Conservation (phyloP, 1,140 invertebrate genomes). For the Bombus fervidus region DNA sequence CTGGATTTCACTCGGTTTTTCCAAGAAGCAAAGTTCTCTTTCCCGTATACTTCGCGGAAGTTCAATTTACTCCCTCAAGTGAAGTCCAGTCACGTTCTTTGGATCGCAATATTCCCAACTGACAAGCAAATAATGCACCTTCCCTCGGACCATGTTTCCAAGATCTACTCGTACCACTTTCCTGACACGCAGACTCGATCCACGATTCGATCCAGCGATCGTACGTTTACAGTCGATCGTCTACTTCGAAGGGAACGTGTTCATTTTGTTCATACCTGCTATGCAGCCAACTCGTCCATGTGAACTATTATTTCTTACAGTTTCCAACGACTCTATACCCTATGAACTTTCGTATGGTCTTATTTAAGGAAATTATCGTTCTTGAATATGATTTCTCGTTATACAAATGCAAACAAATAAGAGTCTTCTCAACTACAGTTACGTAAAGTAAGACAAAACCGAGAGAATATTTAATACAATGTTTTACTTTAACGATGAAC, state of each 20-base stretch:
- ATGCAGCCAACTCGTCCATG: not conserved
- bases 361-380: not conserved
- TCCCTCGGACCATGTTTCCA: conserved; percentile 26
- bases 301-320: not conserved
- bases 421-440: too few species aligned
- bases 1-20: conserved; percentile 22
- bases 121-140: conserved; percentile 49
- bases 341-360: too few species aligned
- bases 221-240: conserved; percentile 30
- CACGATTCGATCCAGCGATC: conserved; percentile 32
- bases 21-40: not conserved
- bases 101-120: conserved; percentile 22
- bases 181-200: conserved; percentile 27
- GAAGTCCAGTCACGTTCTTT: conserved; percentile 38
- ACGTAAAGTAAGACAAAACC: too few species aligned
- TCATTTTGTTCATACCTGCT: conserved; percentile 3
- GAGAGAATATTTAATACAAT: too few species aligned
- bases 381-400: not conserved
- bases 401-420: too few species aligned
- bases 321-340: not conserved
- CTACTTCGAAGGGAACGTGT: conserved; percentile 11
- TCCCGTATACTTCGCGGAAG: conserved; percentile 1
- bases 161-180: conserved; percentile 42
- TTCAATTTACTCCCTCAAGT: conserved; percentile 13
- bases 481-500: too few species aligned